These are phyloP conservation scores for Cheilinus undulatus DNA, from an alignment of 2,113 vertebrate species.

Conservation along the genomic window DNA sequence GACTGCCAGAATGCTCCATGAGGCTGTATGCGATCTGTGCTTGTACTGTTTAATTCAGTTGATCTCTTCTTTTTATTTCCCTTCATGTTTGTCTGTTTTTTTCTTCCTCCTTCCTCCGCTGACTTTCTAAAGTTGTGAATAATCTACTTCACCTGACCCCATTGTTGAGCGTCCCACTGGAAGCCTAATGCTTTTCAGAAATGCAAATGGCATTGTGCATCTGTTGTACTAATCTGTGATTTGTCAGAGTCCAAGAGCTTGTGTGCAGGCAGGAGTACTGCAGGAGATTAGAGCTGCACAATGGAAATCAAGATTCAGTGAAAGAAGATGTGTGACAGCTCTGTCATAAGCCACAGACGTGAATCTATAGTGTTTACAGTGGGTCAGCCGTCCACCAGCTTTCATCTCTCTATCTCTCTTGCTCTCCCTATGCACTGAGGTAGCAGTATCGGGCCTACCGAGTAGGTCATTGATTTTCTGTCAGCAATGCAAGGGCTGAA, in stretches of 20 bases:
- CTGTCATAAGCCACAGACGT: slow-evolving; percentile 56
- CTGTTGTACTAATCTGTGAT: slow-evolving; percentile 51
- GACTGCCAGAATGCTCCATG: slow-evolving; percentile 35
- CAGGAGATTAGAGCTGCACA: slow-evolving; percentile 57
- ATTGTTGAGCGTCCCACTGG: not conserved
- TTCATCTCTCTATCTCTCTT: slow-evolving; percentile 8
- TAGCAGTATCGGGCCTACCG: slow-evolving; percentile 64
- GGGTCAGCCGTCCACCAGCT: slow-evolving; percentile 34
- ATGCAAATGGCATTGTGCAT: slow-evolving; percentile 38
- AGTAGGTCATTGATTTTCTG: slow-evolving; percentile 77
- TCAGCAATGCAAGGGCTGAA: slow-evolving; percentile 70
- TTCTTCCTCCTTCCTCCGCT: slow-evolving; percentile 2
- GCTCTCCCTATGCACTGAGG: slow-evolving; percentile 46
- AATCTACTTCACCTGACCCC: slow-evolving; percentile 55
- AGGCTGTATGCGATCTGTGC: slow-evolving; percentile 27
- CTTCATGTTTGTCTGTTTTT: not conserved
- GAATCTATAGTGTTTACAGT: slow-evolving; percentile 64
- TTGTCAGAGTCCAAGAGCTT: slow-evolving; percentile 15
- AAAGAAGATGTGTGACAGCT: slow-evolving; percentile 65
- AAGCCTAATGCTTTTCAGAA: slow-evolving; percentile 49
- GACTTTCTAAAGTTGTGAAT: slow-evolving; percentile 24
- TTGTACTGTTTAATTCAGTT: slow-evolving; percentile 29
- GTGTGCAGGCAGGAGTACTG: slow-evolving; percentile 4
- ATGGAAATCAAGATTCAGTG: slow-evolving; percentile 61
- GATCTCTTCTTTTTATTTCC: slow-evolving; percentile 19